Evolutionary conservation across 2,113 vertebrate genomes (phyloP).

Genomic region (Acanthisitta chloris): DNA sequence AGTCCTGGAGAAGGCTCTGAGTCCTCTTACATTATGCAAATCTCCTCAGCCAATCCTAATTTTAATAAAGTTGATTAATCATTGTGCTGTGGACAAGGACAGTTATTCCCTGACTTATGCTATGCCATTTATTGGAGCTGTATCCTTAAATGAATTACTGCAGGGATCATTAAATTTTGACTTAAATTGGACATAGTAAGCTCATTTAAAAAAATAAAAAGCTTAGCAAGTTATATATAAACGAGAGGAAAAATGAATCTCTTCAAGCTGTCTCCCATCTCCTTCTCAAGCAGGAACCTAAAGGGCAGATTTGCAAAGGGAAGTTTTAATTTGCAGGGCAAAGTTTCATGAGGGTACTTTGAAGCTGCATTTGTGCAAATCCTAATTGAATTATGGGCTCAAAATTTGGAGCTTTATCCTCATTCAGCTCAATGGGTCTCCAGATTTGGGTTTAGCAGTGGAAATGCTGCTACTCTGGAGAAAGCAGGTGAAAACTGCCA

Average conservation of each 20-base stretch:
- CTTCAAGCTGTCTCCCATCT: neutral
- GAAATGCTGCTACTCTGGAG: neutral
- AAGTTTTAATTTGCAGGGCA: constrained; percentile 2
- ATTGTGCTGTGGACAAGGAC: constrained; percentile 2
- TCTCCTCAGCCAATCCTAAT: constrained; percentile 33
- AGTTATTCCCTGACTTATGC: constrained; percentile 60
- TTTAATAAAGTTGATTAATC: constrained; percentile 64
- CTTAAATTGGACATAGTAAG: constrained; percentile 63
- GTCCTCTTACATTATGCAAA: constrained; percentile 44
- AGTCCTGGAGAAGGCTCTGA: neutral
- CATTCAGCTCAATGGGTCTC: neutral
- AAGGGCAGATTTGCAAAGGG: constrained; percentile 40
- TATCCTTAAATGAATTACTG: constrained; percentile 64
- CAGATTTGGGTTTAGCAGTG: neutral
- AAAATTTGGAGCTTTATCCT: neutral
- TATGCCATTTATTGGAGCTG: constrained; percentile 25
- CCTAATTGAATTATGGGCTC: neutral
- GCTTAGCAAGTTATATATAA: constrained; percentile 64
- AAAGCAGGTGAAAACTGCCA: neutral
- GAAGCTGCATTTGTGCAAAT: neutral
- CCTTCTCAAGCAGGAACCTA: neutral
- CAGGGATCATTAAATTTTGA: constrained; percentile 68
- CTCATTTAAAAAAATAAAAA: constrained; percentile 61
- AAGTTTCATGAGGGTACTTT: neutral
- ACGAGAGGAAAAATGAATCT: constrained; percentile 48